phyloP scores from a whole-genome alignment of 2,113 vertebrate species.

The Excalfactoria chinensis region DNA sequence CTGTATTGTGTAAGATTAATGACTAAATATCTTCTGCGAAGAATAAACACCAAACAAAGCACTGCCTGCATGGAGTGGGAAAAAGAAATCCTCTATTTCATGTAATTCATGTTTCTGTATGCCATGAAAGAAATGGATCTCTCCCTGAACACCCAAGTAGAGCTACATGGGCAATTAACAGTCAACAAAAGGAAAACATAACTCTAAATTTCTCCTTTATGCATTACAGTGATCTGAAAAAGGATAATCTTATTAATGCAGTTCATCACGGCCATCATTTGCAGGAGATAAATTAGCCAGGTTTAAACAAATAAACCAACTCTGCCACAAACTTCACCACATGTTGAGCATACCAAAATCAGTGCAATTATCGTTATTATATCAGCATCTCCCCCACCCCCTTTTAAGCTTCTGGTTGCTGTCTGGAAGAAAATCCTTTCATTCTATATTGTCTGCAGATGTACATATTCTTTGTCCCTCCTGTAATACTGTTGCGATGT shows the following conservation, averaged over 20 bases:
- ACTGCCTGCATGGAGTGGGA: not conserved
- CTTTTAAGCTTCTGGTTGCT: not conserved
- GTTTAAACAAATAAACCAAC: slow-evolving; percentile 23
- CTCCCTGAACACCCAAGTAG: not conserved
- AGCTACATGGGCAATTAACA: slow-evolving; percentile 3
- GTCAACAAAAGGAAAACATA: slow-evolving; percentile 23
- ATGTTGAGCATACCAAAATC: not conserved
- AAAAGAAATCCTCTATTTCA: not conserved
- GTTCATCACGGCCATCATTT: not conserved
- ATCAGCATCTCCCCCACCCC: not conserved
- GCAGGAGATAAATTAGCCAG: not conserved
- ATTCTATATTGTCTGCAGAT: not conserved
- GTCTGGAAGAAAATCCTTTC: not conserved
- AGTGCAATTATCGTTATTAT: not conserved
- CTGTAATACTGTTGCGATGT: not conserved
- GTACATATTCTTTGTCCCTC: not conserved
- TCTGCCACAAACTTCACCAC: not conserved
- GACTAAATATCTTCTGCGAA: not conserved
- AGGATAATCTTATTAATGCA: not conserved
- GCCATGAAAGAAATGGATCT: slow-evolving; percentile 9
- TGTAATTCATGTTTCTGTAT: not conserved
- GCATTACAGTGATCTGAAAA: slow-evolving; percentile 27
- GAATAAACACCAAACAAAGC: slow-evolving; percentile 15
- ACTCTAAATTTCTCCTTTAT: slow-evolving; percentile 15
- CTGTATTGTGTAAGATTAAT: not conserved